A percentile compares a stretch with the other conserved stretches of the same genome.
Evolutionary conservation across 2,797 vertebrate species (phyloP).

Genomic region (Gorsachius magnificus): DNA sequence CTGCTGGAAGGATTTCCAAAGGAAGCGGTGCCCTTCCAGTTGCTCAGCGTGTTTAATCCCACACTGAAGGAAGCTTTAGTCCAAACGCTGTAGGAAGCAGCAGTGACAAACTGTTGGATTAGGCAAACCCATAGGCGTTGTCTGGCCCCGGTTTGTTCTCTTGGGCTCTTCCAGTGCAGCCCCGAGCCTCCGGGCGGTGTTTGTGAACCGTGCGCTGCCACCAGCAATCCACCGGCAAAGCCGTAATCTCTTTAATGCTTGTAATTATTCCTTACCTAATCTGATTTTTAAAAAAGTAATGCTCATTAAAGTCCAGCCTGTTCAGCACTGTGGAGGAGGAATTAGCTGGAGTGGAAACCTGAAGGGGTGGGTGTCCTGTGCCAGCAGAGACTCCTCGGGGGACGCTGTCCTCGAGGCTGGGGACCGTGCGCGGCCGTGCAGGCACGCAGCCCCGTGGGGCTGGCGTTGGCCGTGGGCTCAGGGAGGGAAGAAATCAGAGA

Average conservation of each 20-base stretch:
- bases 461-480: rapidly evolving
- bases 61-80: neutral
- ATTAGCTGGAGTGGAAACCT: neutral
- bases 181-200: neutral
- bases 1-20: neutral
- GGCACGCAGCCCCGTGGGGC: neutral
- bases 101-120: neutral
- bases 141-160: neutral
- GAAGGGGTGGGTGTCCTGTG: neutral
- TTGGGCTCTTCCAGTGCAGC: neutral
- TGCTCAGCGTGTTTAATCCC: neutral
- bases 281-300: neutral
- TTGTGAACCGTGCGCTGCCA: neutral
- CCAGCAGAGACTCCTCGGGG: rapidly evolving
- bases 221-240: neutral
- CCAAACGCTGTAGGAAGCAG: neutral
- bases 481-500: neutral
- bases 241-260: neutral
- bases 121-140: neutral
- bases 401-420: rapidly evolving
- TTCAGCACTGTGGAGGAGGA: neutral
- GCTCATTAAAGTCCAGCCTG: neutral
- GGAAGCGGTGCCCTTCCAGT: rapidly evolving
- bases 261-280: neutral
- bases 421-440: rapidly evolving